Base-by-base conservation (phyloP, 2,797 vertebrate species). In the Coregonus suidteri region DNA sequence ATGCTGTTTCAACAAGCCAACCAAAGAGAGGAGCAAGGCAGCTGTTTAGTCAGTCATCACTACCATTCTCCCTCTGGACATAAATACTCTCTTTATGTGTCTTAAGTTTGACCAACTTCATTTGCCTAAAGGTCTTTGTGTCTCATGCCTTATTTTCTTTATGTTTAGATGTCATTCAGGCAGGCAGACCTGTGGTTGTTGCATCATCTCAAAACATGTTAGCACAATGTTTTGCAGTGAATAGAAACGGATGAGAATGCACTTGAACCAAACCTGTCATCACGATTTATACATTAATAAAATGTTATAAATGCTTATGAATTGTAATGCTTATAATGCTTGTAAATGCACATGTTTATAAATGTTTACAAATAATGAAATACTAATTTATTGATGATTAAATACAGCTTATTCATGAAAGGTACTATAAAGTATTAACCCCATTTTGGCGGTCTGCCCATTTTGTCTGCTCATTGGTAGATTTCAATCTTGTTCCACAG, bases 191-290 rank as follows among this genome's bases (percentile, higher is more conserved):
- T 35, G n/a, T 6, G 53, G 31, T 59, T 59, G 53, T 11, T 34
- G 16, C 6, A n/a, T 56, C 6, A 56, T 69, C 15, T 69, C 14
- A 54, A 16, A 72, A 53, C 51, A 31, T 30, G 41, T 14, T 15
- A 71, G 20, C 51, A 25, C 69, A 73, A 6, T 34, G 14, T 6
- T 31, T 54, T 54, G 1, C n/a, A 56, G 53, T 47, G 51, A 53
- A 31, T n/a, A 30, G 30, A 47, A 71, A 25, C 5, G 16, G 70
- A 71, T 71, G 70, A 53, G 47, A 37, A 18, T 56, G 18, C 68
- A 41, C 18, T 37, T 70, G 68, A 70, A 51, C n/a, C n/a, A 47
- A 51, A 53, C 70, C 51, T 71, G 70, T 52, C 70, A 53, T 53
- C 47, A 30, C 15, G 25, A 13, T 34, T 68, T 37, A 18, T 30